A percentile compares a stretch with the other conserved stretches of the same genome.
Conservation (phyloP, 2,113 vertebrate species). For the Lagopus muta region DNA sequence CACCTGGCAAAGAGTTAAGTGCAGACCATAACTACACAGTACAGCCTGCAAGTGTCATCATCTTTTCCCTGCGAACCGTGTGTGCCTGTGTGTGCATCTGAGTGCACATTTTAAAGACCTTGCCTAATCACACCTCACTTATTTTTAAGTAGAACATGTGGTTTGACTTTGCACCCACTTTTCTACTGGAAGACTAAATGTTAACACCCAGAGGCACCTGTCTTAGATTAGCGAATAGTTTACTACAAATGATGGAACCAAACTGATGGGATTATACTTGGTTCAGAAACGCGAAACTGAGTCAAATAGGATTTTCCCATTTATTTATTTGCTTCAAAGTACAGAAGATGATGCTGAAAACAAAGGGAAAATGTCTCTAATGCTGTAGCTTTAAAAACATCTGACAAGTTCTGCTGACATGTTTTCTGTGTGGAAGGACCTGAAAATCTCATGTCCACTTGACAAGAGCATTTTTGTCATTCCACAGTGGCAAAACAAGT, state of each 20-base stretch:
- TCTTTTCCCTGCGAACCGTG: constrained; percentile 34
- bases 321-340: not conserved
- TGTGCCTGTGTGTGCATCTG: not conserved
- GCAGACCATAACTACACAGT: constrained; percentile 63
- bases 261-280: constrained; percentile 29
- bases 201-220: constrained; percentile 92
- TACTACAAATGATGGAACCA: constrained; percentile 72
- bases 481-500: constrained; percentile 81
- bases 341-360: not conserved
- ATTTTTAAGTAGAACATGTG: constrained; percentile 90
- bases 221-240: constrained; percentile 83
- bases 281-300: constrained; percentile 25
- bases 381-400: constrained; percentile 14
- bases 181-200: constrained; percentile 91
- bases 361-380: not conserved
- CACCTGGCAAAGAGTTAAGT: constrained; percentile 56
- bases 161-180: constrained; percentile 98
- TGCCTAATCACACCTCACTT: constrained; percentile 86
- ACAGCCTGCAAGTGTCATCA: constrained; percentile 39
- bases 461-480: constrained; percentile 80
- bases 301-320: not conserved
- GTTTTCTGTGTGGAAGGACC: constrained; percentile 67
- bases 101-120: constrained; percentile 57
- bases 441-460: constrained; percentile 76
- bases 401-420: constrained; percentile 51